A percentile compares a stretch with the other conserved stretches of the same genome.
Conservation (phyloP, 2,888 invertebrate species). For the Aphrophora alni region DNA sequence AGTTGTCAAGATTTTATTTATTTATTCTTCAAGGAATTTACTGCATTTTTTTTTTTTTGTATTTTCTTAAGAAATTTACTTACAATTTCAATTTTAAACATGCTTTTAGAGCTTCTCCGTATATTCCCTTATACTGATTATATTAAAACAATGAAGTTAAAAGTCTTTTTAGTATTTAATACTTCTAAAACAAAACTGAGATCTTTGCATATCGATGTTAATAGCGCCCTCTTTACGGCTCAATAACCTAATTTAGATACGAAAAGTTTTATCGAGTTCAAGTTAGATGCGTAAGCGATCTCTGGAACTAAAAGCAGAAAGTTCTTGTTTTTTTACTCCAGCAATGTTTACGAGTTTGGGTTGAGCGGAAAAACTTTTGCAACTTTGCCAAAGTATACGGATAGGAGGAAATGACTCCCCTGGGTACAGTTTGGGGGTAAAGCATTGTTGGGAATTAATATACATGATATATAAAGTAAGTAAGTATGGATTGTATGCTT, state of each 20-base stretch:
- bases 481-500: too few species aligned
- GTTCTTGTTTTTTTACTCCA: not conserved
- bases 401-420: not conserved
- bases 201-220: not conserved
- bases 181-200: too few species aligned
- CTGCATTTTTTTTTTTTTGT: too few species aligned
- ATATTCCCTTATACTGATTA: too few species aligned
- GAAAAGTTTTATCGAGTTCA: constrained; percentile 1
- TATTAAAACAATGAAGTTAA: too few species aligned
- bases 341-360: not conserved
- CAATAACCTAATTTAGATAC: not conserved
- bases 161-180: too few species aligned
- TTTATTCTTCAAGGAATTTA: too few species aligned
- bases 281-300: not conserved
- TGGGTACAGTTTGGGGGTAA: not conserved
- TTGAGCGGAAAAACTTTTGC: not conserved
- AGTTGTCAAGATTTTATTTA: too few species aligned
- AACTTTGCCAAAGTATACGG: not conserved
- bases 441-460: not conserved
- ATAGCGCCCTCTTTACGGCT: not conserved
- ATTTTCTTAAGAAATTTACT: too few species aligned
- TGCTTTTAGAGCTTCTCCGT: too few species aligned
- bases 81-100: too few species aligned
- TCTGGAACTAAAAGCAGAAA: not conserved
- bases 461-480: not conserved